Conservation (phyloP, 2,113 vertebrate species). For the Chlamydotis undulata region DNA sequence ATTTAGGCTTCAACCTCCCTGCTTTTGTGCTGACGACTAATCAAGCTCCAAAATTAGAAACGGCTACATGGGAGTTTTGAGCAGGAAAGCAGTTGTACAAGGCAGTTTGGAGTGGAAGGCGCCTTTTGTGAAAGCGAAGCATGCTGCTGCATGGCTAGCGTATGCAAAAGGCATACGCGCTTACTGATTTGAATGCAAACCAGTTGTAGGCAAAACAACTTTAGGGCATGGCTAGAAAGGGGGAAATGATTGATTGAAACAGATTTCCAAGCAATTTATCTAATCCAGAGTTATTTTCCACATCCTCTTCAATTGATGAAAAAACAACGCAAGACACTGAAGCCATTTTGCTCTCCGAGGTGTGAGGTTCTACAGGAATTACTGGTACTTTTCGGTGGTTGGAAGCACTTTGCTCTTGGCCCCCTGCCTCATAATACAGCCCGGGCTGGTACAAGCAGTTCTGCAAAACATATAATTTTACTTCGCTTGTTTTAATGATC, state of each 20-base stretch:
- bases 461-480: conserved; percentile 46
- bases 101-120: background rate
- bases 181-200: background rate
- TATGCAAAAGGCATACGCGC: background rate
- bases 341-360: background rate
- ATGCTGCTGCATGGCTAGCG: background rate
- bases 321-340: background rate
- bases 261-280: conserved; percentile 49
- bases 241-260: conserved; percentile 52
- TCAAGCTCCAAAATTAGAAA: background rate
- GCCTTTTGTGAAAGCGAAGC: background rate
- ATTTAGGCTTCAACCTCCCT: background rate
- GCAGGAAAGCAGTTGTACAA: background rate
- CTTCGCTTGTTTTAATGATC: conserved; percentile 40
- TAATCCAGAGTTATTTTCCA: conserved; percentile 40
- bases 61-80: rapidly evolving
- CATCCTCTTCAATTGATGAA: background rate
- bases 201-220: conserved; percentile 45
- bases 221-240: conserved; percentile 12
- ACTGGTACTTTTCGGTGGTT: background rate
- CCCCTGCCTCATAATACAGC: conserved; percentile 39
- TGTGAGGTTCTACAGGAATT: conserved; percentile 52
- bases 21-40: background rate
- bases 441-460: conserved; percentile 46
- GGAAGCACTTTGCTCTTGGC: conserved; percentile 27